These are phyloP conservation scores for Drosophila mauritiana DNA, from an alignment of 1,140 invertebrate species.

Conservation along the genomic window DNA sequence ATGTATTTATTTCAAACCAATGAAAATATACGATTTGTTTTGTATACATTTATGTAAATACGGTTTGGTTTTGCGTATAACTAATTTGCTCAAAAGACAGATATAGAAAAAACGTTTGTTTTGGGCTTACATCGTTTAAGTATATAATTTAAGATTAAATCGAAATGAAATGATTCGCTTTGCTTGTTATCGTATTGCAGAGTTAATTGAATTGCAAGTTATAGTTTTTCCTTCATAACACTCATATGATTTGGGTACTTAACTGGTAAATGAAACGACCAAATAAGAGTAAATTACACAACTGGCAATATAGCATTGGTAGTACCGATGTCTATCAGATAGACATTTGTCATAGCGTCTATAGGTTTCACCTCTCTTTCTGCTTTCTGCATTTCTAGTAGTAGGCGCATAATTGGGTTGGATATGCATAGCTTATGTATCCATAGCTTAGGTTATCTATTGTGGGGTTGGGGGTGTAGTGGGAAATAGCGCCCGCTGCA, in stretches of 20 bases:
- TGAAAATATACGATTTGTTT: conserved; percentile 62
- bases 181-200: conserved; percentile 47
- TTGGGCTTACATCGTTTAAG: conserved; percentile 47
- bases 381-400: conserved; percentile 46
- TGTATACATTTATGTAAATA: conserved; percentile 65
- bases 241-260: conserved; percentile 44
- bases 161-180: conserved; percentile 65
- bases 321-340: conserved; percentile 32
- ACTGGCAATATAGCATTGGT: conserved; percentile 57
- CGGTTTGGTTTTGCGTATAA: conserved; percentile 49
- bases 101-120: conserved; percentile 61
- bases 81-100: conserved; percentile 69
- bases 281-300: conserved; percentile 64
- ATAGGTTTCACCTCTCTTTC: conserved; percentile 61
- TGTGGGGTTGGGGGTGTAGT: conserved; percentile 30
- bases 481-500: conserved; percentile 34
- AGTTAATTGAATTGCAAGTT: conserved; percentile 40
- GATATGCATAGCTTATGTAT: neutral
- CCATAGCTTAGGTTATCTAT: conserved; percentile 50
- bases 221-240: conserved; percentile 22
- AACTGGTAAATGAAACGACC: conserved; percentile 53
- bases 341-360: conserved; percentile 62
- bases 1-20: conserved; percentile 72
- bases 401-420: conserved; percentile 48
- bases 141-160: conserved; percentile 58